These are phyloP conservation scores for Ceratina japonica DNA, from an alignment of 1,140 invertebrate genomes.

Conservation along the genomic window DNA sequence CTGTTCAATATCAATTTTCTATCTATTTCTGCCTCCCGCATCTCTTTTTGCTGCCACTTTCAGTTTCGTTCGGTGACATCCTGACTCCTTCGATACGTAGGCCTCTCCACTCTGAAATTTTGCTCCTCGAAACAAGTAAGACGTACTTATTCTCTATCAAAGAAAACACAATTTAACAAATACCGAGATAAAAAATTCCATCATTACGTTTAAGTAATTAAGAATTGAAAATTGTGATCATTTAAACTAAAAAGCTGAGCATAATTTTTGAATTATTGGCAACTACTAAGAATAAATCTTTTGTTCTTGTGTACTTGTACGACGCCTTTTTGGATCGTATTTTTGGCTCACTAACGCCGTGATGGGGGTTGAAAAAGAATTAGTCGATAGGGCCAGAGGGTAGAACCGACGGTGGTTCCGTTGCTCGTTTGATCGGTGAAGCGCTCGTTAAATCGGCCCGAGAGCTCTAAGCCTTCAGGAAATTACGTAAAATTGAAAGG, in stretches of 20 bases:
- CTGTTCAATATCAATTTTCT: conserved; percentile 65
- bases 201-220: too few relatives aligned
- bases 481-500: conserved; percentile 71
- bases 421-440: conserved; percentile 66
- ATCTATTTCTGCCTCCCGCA: conserved; percentile 37
- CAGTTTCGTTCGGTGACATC: conserved; percentile 25
- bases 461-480: conserved; percentile 56
- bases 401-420: conserved; percentile 33
- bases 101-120: too few relatives aligned
- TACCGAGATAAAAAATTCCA: too few relatives aligned
- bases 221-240: too few relatives aligned
- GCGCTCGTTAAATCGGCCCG: conserved; percentile 66
- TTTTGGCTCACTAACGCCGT: neutral
- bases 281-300: too few relatives aligned
- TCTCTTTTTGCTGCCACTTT: conserved; percentile 38
- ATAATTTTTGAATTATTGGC: too few relatives aligned
- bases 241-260: too few relatives aligned
- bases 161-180: too few relatives aligned
- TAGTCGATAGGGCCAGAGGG: conserved; percentile 20
- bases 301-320: neutral
- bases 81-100: too few relatives aligned
- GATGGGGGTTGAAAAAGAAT: neutral
- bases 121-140: too few relatives aligned
- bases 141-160: too few relatives aligned
- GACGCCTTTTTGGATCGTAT: neutral